Base-by-base conservation (phyloP, 37 sponge, comb jelly and placozoan genomes). In the Chondrilla cf. caribensis region DNA sequence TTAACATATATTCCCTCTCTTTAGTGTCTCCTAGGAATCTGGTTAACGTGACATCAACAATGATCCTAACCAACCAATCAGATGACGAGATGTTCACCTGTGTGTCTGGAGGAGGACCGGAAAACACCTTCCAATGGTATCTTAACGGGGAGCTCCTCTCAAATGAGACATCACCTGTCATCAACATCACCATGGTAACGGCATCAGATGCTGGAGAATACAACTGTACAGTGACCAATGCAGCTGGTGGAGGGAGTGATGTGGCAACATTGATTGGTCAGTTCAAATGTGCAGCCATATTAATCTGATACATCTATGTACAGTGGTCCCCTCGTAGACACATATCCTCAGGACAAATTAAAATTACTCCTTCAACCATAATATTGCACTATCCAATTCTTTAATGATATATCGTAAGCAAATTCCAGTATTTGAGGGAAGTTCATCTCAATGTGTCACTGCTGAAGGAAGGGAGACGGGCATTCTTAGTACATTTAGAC, bases 151-250 rank as follows among this genome's bases (percentile, higher is more conserved):
- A 38, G 43, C 68, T 79, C 33, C 25, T 83, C 19, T 1, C 24
- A 0, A 54, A 37, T 22, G 73, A 79, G 58, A 81, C 17, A 21
- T n/a, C 59, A 58, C 0, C 72, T 0, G 60, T 36, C 0, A 71
- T 85, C 37, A 54, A 24, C 9, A 38, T 86, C 7, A 47, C 65
- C n/a, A 55, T 15, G 2, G 54, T 38, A 11, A 22, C 31, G 7
- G 35, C 91, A 32, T 38, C 70, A 28, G 71, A 72, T 77, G 89
- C 90, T n/a, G 93, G 94, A 19, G 62, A 18, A 7, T 90, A 93
- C 65, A 82, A 35, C 1, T 93, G 94, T 70, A 54, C 43, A 14
- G 93, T 83, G 15, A 75, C 42, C 40, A 93, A 93, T 81, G 83
- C 38, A 29, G 93, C 87, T 67, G 90, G 93, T 11, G 22, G 18